Percentiles rank a stretch among this genome's conserved stretches.
These are phyloP conservation scores for Apomyelois bistriatella DNA, from an alignment of 2,888 invertebrate genomes.

Conservation along the genomic window DNA sequence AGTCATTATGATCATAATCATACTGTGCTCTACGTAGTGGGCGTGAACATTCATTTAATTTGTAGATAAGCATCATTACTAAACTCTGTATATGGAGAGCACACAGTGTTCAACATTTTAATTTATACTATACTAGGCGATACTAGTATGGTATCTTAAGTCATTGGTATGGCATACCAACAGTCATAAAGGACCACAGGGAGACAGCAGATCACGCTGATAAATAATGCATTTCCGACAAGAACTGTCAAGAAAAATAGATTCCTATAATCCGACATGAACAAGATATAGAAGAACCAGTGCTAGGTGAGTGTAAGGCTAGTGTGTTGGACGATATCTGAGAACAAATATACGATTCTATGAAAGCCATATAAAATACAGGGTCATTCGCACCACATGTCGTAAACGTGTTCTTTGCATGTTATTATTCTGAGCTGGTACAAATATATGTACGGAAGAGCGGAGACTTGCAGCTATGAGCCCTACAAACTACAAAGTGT, in stretches of 20 bases:
- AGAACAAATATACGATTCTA: neutral
- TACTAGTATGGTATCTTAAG: no score
- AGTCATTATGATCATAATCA: constrained; percentile 2
- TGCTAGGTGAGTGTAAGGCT: neutral
- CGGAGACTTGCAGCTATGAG: constrained; percentile 2
- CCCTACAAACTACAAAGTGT: neutral
- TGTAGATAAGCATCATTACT: neutral
- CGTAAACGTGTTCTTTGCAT: constrained; percentile 11
- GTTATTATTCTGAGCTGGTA: constrained; percentile 24
- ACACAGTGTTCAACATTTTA: no score
- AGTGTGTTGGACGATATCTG: neutral
- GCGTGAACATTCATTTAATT: neutral
- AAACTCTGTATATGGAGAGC: no score
- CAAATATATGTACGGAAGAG: constrained; percentile 25
- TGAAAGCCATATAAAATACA: neutral
- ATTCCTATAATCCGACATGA: neutral
- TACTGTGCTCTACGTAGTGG: neutral
- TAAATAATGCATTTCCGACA: neutral
- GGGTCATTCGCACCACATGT: constrained; percentile 10
- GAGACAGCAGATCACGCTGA: neutral
- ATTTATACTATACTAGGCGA: no score
- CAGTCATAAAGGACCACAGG: neutral
- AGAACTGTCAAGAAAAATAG: neutral
- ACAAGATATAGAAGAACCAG: neutral
- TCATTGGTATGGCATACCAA: neutral